These are phyloP conservation scores for Chaenodraco wilsoni DNA, from an alignment of 2,797 vertebrate species.

Conservation along the genomic window DNA sequence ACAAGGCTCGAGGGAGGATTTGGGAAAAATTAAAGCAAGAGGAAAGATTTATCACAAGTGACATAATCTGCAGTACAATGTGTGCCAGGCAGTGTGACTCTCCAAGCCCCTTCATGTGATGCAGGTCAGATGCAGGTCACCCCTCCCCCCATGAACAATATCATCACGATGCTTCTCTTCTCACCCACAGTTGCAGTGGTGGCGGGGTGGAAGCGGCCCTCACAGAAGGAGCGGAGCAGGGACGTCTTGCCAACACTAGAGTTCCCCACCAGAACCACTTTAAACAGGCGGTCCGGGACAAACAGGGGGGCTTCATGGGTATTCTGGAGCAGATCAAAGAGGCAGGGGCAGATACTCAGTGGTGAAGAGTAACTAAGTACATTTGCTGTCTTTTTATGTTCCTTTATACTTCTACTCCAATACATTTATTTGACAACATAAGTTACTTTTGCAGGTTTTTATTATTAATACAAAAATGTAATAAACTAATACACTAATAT, in stretches of 20 bases:
- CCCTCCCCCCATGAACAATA: slow-evolving; percentile 1
- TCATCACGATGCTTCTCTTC: slow-evolving; percentile 45
- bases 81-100: slow-evolving; percentile 72
- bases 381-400: too few species aligned
- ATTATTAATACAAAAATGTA: too few species aligned
- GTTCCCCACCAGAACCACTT: slow-evolving; percentile 94
- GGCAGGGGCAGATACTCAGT: not conserved
- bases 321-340: slow-evolving; percentile 40
- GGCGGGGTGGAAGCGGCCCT: slow-evolving; percentile 85
- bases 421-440: too few species aligned
- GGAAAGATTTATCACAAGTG: slow-evolving; percentile 53
- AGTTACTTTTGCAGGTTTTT: too few species aligned
- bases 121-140: slow-evolving; percentile 33
- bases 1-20: slow-evolving; percentile 29
- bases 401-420: too few species aligned
- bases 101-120: slow-evolving; percentile 81
- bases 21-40: slow-evolving; percentile 61
- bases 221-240: slow-evolving; percentile 90
- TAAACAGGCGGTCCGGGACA: slow-evolving; percentile 90
- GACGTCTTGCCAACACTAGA: slow-evolving; percentile 95
- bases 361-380: too few species aligned
- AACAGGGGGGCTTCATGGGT: slow-evolving; percentile 73
- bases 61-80: slow-evolving; percentile 78
- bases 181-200: slow-evolving; percentile 92
- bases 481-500: too few species aligned